These are phyloP conservation scores for Orthonevra nobilis DNA, from an alignment of 2,888 invertebrate species.

Conservation along the genomic window DNA sequence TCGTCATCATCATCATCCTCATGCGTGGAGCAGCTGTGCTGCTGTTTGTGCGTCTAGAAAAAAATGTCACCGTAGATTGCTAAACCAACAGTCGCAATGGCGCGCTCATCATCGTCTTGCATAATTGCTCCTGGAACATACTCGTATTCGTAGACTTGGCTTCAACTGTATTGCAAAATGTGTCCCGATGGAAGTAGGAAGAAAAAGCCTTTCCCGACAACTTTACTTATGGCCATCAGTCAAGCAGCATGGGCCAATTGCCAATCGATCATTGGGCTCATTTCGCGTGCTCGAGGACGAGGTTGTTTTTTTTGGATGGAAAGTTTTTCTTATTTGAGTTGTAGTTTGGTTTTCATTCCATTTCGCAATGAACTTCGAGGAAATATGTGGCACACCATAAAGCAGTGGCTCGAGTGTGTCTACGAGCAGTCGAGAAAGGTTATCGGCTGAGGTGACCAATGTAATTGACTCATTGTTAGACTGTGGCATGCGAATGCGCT, in stretches of 20 bases:
- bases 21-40: constrained; percentile 17
- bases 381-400: constrained; percentile 50
- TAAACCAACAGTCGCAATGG: constrained; percentile 2
- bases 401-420: neutral
- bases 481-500: constrained; percentile 5
- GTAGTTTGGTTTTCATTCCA: constrained; percentile 10
- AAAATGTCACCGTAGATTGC: constrained; percentile 35
- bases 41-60: constrained; percentile 1
- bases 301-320: constrained; percentile 40
- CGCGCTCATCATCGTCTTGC: constrained; percentile 58
- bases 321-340: constrained; percentile 21
- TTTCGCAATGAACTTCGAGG: constrained; percentile 4
- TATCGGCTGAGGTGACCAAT: constrained; percentile 47
- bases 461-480: constrained; percentile 57
- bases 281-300: constrained; percentile 5
- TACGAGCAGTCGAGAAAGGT: constrained; percentile 24
- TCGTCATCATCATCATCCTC: neutral
- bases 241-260: constrained; percentile 41
- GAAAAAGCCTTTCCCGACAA: constrained; percentile 28
- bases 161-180: constrained; percentile 40
- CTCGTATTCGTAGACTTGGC: too few species aligned
- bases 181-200: constrained; percentile 33
- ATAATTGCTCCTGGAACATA: constrained; percentile 43
- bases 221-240: constrained; percentile 37
- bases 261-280: constrained; percentile 61